Evolutionary conservation across 2,888 invertebrate species (phyloP).

Genomic region (Drosophila tanythrix): DNA sequence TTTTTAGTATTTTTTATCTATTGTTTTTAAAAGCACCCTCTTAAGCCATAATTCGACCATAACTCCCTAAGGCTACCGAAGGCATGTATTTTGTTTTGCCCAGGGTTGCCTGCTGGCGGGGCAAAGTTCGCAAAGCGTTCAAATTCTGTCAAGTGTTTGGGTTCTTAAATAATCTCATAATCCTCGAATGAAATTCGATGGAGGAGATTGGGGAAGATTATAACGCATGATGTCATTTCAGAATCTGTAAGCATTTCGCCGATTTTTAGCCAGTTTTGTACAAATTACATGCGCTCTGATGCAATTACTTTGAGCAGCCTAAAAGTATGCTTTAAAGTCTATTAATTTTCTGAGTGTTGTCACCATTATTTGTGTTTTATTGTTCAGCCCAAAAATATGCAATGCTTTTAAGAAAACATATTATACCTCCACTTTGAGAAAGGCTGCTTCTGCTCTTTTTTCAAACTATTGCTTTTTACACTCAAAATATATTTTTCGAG

Average conservation of each 20-base stretch:
- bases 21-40: no score
- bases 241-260: not conserved
- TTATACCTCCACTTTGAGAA: not conserved
- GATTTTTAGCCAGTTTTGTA: not conserved
- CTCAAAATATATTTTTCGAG: not conserved
- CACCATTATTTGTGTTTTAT: accelerated
- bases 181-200: not conserved
- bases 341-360: not conserved
- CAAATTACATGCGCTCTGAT: not conserved
- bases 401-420: not conserved
- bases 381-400: not conserved
- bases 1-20: not conserved
- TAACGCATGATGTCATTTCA: not conserved
- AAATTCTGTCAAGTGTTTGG: no score
- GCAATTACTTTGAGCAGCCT: not conserved
- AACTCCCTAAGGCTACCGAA: no score
- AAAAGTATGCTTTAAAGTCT: not conserved
- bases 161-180: not conserved
- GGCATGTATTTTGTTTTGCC: no score
- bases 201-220: not conserved
- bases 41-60: no score
- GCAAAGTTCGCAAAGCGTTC: no score
- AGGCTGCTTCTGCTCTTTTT: not conserved
- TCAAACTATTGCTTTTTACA: not conserved
- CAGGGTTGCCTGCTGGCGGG: no score